These are phyloP conservation scores for Microchirus variegatus DNA, from an alignment of 2,797 vertebrate genomes.

Conservation along the genomic window DNA sequence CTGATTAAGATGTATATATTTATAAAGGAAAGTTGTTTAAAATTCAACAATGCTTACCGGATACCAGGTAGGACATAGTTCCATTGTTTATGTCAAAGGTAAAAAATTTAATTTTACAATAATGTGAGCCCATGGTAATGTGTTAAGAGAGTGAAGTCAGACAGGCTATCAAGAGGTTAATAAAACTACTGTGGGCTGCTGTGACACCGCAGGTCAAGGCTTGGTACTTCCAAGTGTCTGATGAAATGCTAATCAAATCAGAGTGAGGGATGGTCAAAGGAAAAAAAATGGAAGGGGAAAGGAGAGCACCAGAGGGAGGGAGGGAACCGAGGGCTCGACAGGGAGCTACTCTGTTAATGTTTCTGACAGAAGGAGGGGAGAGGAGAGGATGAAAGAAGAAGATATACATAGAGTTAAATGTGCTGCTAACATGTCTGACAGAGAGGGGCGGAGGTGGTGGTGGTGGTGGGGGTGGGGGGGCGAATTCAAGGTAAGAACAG, in stretches of 20 bases:
- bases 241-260: slow-evolving; percentile 60
- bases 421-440: slow-evolving; percentile 32
- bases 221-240: slow-evolving; percentile 45
- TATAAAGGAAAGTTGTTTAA: no score
- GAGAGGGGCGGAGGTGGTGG: background rate
- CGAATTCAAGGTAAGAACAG: slow-evolving; percentile 6
- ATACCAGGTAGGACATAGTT: no score
- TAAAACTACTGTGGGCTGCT: slow-evolving; percentile 36
- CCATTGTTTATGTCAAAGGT: no score
- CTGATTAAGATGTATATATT: no score
- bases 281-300: slow-evolving; percentile 15
- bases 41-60: no score
- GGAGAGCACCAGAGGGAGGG: slow-evolving; percentile 11
- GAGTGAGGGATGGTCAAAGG: slow-evolving; percentile 30
- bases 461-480: background rate
- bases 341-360: slow-evolving; percentile 34
- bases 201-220: slow-evolving; percentile 65
- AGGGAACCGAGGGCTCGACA: background rate
- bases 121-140: background rate
- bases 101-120: slow-evolving; percentile 6
- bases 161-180: slow-evolving; percentile 36
- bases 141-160: slow-evolving; percentile 7
- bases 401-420: slow-evolving; percentile 29
- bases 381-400: slow-evolving; percentile 28
- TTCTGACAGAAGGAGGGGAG: slow-evolving; percentile 45